phyloP scores from a whole-genome alignment of 2,113 vertebrate genomes.

The Proterorhinus semilunaris region DNA sequence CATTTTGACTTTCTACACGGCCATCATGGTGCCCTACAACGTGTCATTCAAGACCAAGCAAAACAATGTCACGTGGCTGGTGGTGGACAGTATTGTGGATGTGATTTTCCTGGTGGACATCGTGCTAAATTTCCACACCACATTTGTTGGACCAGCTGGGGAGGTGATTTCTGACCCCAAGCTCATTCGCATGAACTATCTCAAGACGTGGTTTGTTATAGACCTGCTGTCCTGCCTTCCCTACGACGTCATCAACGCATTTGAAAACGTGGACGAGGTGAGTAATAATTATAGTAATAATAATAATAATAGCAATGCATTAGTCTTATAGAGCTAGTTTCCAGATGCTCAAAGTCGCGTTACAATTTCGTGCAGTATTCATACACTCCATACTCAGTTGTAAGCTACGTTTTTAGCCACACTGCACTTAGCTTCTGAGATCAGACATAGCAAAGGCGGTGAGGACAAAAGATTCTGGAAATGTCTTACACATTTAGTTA shows the following conservation, averaged over 20 bases:
- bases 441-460: too few relatives aligned
- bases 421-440: too few relatives aligned
- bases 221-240: slow-evolving; percentile 97
- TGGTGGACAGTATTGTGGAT: slow-evolving; percentile 98
- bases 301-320: background rate
- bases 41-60: slow-evolving; percentile 99
- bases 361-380: background rate
- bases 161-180: slow-evolving; percentile 99
- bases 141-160: slow-evolving; percentile 95
- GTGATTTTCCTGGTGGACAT: slow-evolving; percentile 99
- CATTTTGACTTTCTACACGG: slow-evolving; percentile 99
- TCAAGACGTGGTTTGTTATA: slow-evolving; percentile 99
- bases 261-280: slow-evolving; percentile 99
- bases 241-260: slow-evolving; percentile 98
- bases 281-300: slow-evolving; percentile 58
- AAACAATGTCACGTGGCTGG: slow-evolving; percentile 98
- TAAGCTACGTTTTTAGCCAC: background rate
- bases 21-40: slow-evolving; percentile 99
- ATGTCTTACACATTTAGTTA: too few relatives aligned
- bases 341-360: background rate
- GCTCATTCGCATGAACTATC: slow-evolving; percentile 98
- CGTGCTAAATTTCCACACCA: slow-evolving; percentile 98
- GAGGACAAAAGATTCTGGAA: too few relatives aligned
- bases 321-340: background rate
- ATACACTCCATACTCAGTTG: background rate